Conservation (phyloP, 2,888 invertebrate species). For the Ormyrus nitidulus region DNA sequence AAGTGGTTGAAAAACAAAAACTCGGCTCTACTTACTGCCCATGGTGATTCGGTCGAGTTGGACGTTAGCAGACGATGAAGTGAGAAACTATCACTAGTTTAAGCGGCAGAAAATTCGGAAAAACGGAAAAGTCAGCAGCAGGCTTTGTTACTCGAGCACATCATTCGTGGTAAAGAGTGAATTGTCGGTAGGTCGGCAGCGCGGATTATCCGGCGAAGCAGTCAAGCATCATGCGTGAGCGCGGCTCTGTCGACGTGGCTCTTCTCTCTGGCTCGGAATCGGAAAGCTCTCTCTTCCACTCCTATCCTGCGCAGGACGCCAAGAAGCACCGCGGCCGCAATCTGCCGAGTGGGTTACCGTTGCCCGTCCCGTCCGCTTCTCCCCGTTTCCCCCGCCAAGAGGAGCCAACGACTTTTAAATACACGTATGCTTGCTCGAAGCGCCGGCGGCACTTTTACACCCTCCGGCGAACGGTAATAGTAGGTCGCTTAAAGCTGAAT, state of each 20-base stretch:
- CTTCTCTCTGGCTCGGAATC: not conserved
- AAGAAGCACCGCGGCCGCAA: not conserved
- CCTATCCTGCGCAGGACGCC: constrained; percentile 6
- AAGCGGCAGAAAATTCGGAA: no score
- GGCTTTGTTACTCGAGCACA: not conserved
- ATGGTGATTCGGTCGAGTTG: no score
- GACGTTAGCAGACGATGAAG: no score
- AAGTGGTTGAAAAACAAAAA: no score
- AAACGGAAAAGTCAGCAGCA: not conserved
- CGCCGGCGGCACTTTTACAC: no score
- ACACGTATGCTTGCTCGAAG: no score
- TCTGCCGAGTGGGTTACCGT: not conserved
- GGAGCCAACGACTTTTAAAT: no score
- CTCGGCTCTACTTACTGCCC: no score
- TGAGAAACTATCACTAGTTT: no score
- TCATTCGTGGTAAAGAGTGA: not conserved
- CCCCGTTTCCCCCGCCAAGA: not conserved
- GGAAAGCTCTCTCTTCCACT: not conserved
- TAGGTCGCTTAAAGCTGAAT: no score
- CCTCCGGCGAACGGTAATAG: no score
- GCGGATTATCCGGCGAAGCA: not conserved
- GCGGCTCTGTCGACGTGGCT: constrained; percentile 36
- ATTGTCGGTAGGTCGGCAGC: not conserved
- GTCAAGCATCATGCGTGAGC: constrained; percentile 13
- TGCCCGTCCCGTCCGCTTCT: not conserved